Evolutionary conservation across 2,113 vertebrate genomes (phyloP).

Genomic region (Corythornis cristatus): DNA sequence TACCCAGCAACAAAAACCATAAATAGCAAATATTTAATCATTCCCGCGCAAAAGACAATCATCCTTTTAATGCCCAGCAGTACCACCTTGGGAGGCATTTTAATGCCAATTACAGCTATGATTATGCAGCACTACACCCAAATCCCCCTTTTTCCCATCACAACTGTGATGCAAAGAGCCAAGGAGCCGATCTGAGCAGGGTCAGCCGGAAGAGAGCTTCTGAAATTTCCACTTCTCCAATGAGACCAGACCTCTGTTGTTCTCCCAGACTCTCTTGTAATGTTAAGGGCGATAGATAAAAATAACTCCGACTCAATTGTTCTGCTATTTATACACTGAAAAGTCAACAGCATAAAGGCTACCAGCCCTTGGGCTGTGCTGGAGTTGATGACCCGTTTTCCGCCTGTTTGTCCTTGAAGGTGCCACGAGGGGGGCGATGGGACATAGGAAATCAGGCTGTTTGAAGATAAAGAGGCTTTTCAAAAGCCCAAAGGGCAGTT

Average conservation of each 20-base stretch:
- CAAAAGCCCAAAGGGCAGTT: background rate
- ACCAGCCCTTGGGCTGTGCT: background rate
- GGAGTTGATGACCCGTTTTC: background rate
- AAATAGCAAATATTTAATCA: background rate
- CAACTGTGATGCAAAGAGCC: background rate
- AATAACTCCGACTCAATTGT: conserved; percentile 23
- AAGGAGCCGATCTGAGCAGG: background rate
- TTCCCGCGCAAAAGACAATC: background rate
- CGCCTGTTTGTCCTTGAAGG: background rate
- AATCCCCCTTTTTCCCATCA: background rate
- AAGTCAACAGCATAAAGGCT: conserved; percentile 10
- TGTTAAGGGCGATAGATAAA: conserved; percentile 18
- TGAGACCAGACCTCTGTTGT: background rate
- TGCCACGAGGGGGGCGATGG: background rate
- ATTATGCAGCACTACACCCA: background rate
- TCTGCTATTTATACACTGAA: conserved; percentile 33
- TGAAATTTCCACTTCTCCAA: background rate
- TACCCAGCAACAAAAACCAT: background rate
- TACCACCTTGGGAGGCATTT: background rate
- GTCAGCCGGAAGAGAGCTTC: background rate
- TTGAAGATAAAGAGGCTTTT: conserved; percentile 18
- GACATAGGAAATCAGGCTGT: background rate
- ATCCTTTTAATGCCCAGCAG: background rate
- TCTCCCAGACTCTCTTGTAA: background rate
- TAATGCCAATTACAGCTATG: background rate